Evolutionary conservation across 2,888 invertebrate genomes (phyloP), one percentile per base, ranked within the genome.

Genomic region (Tipula confusa): DNA sequence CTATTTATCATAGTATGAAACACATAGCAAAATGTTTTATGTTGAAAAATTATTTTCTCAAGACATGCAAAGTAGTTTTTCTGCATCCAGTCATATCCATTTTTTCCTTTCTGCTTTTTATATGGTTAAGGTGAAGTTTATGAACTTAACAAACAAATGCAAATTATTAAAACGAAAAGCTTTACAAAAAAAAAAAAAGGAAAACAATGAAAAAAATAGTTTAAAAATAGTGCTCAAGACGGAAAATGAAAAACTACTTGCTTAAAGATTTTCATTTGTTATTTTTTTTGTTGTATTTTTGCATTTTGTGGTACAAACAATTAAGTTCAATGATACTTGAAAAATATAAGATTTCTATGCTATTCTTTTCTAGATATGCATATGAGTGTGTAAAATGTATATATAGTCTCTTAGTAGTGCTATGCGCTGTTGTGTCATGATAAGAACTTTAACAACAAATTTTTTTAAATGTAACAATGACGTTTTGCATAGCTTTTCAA

Each of bases 71-170:
- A 64, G 64, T 64, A 64, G 64, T 64, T 64, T 18, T 18, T 0
- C 9, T 64, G 4, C 24, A 64, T 24, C 64, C 18, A 43, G n/a
- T 43, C 43, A 43, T 43, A 64, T 64, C 64, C 64, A 64, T 64
- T 64, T 18, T 64, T 64, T 64, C 24, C 9, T 64, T 64, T 64
- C 11, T 43, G 3, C 11, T 24, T 64, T 7, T 64, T n/a, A n/a
- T 64, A 64, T 24, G 64, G 64, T 64, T 64, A 64, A 64, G 64
- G 64, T 64, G 64, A 64, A 64, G 64, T 64, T 64, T 64, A 64
- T 64, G 64, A 64, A 64, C 64, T 64, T 64, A 64, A 64, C 18
- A 64, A 64, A 64, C 64, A 64, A 64, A 64, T 64, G 64, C 9
- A 64, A 64, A 64, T 64, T 24, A 64, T 64, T 64, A 64, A 64